Percentiles rank a stretch among this genome's conserved stretches.
phyloP scores from a whole-genome alignment of 2,113 vertebrate genomes.

The Siniperca knerii region DNA sequence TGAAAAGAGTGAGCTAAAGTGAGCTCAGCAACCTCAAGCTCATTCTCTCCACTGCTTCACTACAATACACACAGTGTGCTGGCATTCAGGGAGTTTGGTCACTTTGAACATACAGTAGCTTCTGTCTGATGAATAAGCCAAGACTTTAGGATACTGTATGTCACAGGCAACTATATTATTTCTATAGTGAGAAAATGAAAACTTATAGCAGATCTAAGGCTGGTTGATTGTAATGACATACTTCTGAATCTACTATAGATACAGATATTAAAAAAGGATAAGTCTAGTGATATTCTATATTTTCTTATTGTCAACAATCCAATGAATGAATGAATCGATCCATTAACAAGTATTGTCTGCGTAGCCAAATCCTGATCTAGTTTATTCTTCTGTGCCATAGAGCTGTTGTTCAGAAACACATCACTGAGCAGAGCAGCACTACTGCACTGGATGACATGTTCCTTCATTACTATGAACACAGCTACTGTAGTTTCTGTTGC shows the following conservation, averaged over 20 bases:
- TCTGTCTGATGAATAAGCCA: background rate
- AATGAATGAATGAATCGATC: background rate
- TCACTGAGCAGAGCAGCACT: background rate
- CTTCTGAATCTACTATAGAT: background rate
- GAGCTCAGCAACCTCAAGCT: constrained; percentile 31
- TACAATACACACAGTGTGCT: background rate
- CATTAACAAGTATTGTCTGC: background rate
- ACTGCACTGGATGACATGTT: background rate
- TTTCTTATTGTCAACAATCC: background rate
- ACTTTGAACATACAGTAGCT: background rate
- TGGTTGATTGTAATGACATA: background rate
- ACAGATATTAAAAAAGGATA: background rate
- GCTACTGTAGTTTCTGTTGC: background rate
- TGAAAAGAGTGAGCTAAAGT: constrained; percentile 34
- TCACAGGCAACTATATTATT: background rate
- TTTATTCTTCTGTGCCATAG: background rate
- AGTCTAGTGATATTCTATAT: background rate
- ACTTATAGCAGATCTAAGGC: background rate
- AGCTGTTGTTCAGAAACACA: background rate
- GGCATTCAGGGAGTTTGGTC: constrained; percentile 8
- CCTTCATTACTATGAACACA: background rate
- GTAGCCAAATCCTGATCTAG: background rate
- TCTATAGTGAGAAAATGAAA: background rate
- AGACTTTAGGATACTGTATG: background rate
- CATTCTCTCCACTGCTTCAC: constrained; percentile 2